Conservation (phyloP, 1,140 invertebrate species). For the Zaprionus vittiger region DNA sequence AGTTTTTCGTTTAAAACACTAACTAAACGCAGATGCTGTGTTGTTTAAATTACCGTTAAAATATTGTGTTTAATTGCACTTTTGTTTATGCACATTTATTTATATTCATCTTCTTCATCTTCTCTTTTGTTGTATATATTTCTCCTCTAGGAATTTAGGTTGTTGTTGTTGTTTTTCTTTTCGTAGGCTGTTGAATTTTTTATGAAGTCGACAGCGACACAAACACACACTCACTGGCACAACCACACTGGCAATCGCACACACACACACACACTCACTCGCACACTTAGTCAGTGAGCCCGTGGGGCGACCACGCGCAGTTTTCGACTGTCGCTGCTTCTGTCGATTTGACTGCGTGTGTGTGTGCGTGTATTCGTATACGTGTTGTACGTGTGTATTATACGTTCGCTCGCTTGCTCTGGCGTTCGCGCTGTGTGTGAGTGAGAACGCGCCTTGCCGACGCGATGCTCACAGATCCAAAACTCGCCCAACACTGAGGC, state of each 20-base stretch:
- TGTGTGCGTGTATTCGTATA: slow-evolving; percentile 3
- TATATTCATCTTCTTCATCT: not conserved
- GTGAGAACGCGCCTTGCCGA: slow-evolving; percentile 44
- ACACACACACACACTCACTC: not conserved
- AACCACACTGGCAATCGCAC: not conserved
- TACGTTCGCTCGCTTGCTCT: slow-evolving; percentile 9
- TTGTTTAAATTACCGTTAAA: slow-evolving; percentile 39
- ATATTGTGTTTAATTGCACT: slow-evolving; percentile 39
- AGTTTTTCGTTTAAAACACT: slow-evolving; percentile 6
- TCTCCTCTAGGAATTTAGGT: slow-evolving; percentile 29
- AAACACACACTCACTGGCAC: slow-evolving; percentile 8
- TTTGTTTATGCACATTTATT: slow-evolving; percentile 51
- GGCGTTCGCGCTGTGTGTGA: slow-evolving; percentile 22
- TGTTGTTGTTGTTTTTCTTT: slow-evolving; percentile 49
- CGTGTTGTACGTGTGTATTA: slow-evolving; percentile 20
- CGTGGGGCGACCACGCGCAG: slow-evolving; percentile 36
- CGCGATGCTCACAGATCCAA: slow-evolving; percentile 61
- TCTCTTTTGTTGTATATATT: slow-evolving; percentile 28
- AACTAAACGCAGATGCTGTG: not conserved
- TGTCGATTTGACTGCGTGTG: slow-evolving; percentile 28
- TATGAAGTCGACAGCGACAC: slow-evolving; percentile 59
- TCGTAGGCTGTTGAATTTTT: slow-evolving; percentile 75
- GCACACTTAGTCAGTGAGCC: slow-evolving; percentile 6
- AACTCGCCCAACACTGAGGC: slow-evolving; percentile 65
- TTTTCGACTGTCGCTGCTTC: slow-evolving; percentile 52